Evolutionary conservation across 2,113 vertebrate species (phyloP).

Genomic region (Cebidichthys violaceus): DNA sequence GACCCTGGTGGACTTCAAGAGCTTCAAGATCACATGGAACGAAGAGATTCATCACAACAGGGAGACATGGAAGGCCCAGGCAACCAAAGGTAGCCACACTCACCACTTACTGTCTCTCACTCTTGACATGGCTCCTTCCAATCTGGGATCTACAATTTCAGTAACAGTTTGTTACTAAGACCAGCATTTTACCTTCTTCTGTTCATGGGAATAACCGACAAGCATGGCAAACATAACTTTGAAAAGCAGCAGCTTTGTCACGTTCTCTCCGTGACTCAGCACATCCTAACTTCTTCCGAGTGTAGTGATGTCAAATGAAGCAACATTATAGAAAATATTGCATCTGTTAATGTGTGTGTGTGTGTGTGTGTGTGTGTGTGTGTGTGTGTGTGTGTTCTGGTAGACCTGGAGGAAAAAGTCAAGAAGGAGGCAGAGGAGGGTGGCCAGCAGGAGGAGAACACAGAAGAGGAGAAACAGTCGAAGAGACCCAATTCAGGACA

Average conservation of each 20-base stretch:
- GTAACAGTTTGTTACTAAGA: background rate
- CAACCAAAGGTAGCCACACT: constrained; percentile 86
- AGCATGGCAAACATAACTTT: no score
- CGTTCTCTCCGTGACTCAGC: no score
- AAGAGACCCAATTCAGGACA: constrained; percentile 55
- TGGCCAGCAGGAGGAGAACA: constrained; percentile 64
- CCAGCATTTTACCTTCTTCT: background rate
- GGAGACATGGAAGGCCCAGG: constrained; percentile 92
- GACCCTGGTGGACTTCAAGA: constrained; percentile 88
- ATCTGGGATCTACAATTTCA: background rate
- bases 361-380: background rate
- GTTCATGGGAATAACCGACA: no score
- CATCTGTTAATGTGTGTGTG: no score
- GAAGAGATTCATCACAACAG: constrained; percentile 91
- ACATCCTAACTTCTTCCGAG: no score
- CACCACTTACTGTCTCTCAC: background rate
- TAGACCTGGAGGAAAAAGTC: constrained; percentile 82
- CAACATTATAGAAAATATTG: background rate
- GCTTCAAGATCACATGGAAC: constrained; percentile 91
- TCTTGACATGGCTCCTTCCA: background rate
- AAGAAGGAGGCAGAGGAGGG: constrained; percentile 72
- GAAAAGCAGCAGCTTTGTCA: no score
- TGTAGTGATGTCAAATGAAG: no score
- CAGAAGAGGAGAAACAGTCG: constrained; percentile 51
- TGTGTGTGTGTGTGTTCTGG: background rate